These are phyloP conservation scores for Psix sp. DNA, from an alignment of 1,140 invertebrate genomes.

Conservation along the genomic window DNA sequence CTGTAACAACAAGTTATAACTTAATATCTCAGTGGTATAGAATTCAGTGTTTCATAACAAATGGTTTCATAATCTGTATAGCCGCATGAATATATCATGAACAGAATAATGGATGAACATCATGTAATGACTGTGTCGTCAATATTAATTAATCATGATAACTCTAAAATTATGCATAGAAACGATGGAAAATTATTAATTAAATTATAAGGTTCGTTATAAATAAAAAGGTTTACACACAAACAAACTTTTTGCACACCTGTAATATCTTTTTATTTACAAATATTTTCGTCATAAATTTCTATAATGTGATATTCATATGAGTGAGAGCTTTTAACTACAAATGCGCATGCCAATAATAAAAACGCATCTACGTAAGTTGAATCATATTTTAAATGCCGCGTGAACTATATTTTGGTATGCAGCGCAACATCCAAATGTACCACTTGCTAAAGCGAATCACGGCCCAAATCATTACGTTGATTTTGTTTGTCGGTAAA, in stretches of 20 bases:
- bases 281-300: no score
- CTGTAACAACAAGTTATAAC: slow-evolving; percentile 9
- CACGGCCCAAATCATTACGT: slow-evolving; percentile 39
- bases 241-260: no score
- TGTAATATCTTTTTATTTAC: no score
- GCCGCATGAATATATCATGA: slow-evolving; percentile 24
- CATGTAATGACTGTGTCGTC: slow-evolving; percentile 17
- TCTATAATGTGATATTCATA: no score
- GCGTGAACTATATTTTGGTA: slow-evolving; percentile 14
- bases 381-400: slow-evolving; percentile 28
- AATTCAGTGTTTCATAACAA: slow-evolving; percentile 26
- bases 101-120: slow-evolving; percentile 14
- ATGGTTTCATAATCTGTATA: slow-evolving; percentile 30
- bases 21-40: slow-evolving; percentile 21
- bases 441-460: slow-evolving; percentile 32
- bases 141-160: slow-evolving; percentile 21
- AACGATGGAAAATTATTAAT: background rate
- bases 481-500: slow-evolving; percentile 50
- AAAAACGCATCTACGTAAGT: no score
- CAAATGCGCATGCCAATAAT: no score
- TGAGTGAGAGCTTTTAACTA: no score
- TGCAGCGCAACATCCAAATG: slow-evolving; percentile 15
- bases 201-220: no score
- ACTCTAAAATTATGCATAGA: background rate
- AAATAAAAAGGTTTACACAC: no score